Base-by-base conservation (phyloP, 2,797 vertebrate genomes). In the Mus caroli region DNA sequence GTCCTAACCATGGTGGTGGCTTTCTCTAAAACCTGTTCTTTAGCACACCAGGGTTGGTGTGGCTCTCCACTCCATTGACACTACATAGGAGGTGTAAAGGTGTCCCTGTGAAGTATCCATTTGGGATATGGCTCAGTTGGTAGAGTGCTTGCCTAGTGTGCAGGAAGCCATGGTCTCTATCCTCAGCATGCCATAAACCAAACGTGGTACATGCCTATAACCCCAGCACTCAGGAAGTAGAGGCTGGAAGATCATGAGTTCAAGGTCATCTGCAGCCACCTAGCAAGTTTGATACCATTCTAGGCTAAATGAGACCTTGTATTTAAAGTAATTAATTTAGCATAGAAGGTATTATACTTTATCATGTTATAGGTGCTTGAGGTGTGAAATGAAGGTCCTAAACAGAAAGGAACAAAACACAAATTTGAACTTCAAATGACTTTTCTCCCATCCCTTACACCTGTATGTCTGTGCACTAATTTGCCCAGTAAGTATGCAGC, bases 351-450 rank as follows among this genome's bases (percentile, higher is more conserved):
- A 22, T 71, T 64, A 71, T 24, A 69, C 37, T 54, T 34, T 5
- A 1, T n/a, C 19, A 17, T 11, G 40, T 28, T 37, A 26, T 52
- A 86, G 56, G 56, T 50, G 31, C 52, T 75, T 1, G 20, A 92
- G 58, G 54, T 3, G 6, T 31, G 62, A 83, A 73, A 46, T 9
- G 2, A 86, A 15, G 26, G 13, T 60, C 71, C 58, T 43, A 43
- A 83, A 73, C 46, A 50, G 52, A 60, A 31, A n/a, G 15, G 28
- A 62, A 31, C 6, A 8, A 77, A 71, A 75, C 24, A 8, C 11
- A n/a, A 28, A n/a, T 77, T 58, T 77, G 78, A 87, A 37, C 88
- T 92, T 78, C 92, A 92, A 20, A 76, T 8, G 43, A 78, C 94
- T 91, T 94, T 69, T 26, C 52, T 17, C 56, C 50, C 19, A 31